Conservation (phyloP, 2,113 vertebrate species). For the Bothrops jararaca region DNA sequence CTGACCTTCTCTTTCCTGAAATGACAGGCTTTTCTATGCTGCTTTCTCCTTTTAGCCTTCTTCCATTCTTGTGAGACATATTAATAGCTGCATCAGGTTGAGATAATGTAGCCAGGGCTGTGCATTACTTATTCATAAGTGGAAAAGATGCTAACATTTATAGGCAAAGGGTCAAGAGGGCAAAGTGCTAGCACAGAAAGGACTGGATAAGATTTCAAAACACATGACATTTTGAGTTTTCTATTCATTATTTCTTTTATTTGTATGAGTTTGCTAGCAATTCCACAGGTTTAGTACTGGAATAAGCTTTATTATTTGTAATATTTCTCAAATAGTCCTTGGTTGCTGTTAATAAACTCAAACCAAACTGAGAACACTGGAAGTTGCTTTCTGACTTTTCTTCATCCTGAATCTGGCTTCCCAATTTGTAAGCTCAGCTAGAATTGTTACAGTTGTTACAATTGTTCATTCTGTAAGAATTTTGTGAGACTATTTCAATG, state of each 20-base stretch:
- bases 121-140: background rate
- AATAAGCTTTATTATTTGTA: background rate
- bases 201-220: accelerated
- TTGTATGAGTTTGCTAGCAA: background rate
- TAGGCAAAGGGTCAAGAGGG: background rate
- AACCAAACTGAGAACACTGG: background rate
- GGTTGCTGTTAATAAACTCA: background rate
- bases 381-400: background rate
- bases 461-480: background rate
- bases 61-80: background rate
- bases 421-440: background rate
- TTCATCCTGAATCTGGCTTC: background rate
- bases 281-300: background rate
- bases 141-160: background rate
- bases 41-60: slow-evolving; percentile 26
- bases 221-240: background rate
- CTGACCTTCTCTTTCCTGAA: slow-evolving; percentile 10
- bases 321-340: background rate
- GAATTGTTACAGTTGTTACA: background rate
- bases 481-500: background rate
- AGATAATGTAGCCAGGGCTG: background rate
- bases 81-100: background rate
- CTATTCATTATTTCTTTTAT: background rate
- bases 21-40: background rate
- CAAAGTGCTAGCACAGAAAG: background rate